A percentile compares a stretch with the other conserved stretches of the same genome.
These are phyloP conservation scores for Xenops minutus DNA, from an alignment of 2,797 vertebrate genomes.

Conservation along the genomic window DNA sequence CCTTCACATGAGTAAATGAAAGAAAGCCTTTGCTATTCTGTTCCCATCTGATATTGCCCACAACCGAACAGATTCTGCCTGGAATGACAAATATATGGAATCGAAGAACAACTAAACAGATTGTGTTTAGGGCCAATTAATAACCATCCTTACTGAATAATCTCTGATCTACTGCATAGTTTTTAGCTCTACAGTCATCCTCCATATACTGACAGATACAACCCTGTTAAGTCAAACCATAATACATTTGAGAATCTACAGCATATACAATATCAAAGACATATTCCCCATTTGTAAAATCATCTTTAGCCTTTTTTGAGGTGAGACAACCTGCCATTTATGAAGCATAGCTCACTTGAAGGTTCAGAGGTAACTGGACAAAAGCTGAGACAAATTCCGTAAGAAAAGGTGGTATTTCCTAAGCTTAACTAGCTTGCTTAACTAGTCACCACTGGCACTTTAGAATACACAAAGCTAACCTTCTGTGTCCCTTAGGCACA, in stretches of 20 bases:
- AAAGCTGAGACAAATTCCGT: background rate
- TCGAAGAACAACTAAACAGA: background rate
- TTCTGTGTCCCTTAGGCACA: background rate
- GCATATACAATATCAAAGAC: background rate
- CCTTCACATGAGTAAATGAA: background rate
- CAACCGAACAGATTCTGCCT: background rate
- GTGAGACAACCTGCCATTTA: background rate
- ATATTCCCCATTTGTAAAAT: background rate
- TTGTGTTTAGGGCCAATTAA: background rate
- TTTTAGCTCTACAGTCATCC: background rate
- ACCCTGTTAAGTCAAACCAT: background rate
- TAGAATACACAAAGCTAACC: background rate
- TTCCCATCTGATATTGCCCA: background rate
- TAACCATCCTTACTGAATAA: background rate
- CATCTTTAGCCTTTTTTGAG: background rate
- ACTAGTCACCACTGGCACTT: background rate
- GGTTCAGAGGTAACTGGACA: background rate
- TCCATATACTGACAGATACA: background rate
- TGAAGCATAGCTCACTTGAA: background rate
- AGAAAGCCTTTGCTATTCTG: background rate
- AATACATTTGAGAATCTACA: background rate
- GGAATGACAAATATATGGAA: background rate
- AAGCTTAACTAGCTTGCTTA: background rate
- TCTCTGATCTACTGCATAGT: background rate
- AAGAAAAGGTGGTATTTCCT: background rate